A percentile compares a stretch with the other conserved stretches of the same genome.
These are phyloP conservation scores for Linepithema humile DNA, from an alignment of 1,140 invertebrate species.

Conservation along the genomic window DNA sequence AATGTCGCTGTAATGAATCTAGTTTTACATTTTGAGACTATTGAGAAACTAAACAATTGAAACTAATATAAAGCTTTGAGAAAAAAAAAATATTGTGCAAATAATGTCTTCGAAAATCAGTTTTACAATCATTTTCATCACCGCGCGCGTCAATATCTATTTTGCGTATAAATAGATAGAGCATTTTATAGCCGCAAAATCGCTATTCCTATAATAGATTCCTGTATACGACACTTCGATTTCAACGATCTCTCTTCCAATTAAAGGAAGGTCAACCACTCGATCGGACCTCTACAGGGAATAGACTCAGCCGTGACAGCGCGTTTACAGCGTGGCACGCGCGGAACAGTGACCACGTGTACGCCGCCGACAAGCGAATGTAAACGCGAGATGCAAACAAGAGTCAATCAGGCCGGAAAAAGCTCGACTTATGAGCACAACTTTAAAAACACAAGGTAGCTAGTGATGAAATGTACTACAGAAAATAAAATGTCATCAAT, in stretches of 20 bases:
- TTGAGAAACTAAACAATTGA: no score
- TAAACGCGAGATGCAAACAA: conserved; percentile 61
- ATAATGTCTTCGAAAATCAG: neutral
- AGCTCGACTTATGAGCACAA: conserved; percentile 31
- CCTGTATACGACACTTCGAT: conserved; percentile 4
- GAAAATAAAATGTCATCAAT: neutral
- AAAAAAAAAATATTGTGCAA: no score
- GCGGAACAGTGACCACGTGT: conserved; percentile 67
- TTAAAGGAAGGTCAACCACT: conserved; percentile 17
- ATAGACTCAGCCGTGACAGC: conserved; percentile 35
- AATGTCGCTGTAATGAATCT: no score
- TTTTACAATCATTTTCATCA: neutral
- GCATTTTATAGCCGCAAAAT: neutral
- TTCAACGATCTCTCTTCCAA: conserved; percentile 34
- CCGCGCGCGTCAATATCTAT: no score
- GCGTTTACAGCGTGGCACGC: conserved; percentile 62
- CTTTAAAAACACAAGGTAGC: conserved; percentile 25
- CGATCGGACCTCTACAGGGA: neutral
- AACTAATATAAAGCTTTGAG: neutral
- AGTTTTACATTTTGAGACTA: no score
- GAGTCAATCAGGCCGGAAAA: conserved; percentile 59
- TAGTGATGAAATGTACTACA: neutral
- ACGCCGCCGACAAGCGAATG: conserved; percentile 54
- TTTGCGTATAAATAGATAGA: no score
- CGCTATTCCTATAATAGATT: neutral